A percentile compares a stretch with the other conserved stretches of the same genome.
These are phyloP conservation scores for Mallotus villosus DNA, from an alignment of 2,797 vertebrate genomes.

Conservation along the genomic window DNA sequence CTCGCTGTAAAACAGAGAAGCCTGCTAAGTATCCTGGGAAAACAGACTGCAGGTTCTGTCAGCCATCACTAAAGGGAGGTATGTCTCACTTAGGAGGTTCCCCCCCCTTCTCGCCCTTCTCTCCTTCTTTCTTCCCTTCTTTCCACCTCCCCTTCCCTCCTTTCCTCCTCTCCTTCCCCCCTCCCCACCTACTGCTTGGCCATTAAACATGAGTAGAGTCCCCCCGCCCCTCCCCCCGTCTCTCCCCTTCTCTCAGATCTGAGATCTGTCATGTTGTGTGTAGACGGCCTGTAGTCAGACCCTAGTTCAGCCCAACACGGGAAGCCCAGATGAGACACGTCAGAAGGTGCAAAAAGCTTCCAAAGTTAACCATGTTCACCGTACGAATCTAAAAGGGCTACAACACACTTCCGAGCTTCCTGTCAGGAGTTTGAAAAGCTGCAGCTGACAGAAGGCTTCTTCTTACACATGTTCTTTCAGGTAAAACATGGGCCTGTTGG, in stretches of 20 bases:
- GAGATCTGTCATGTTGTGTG: slow-evolving; percentile 18
- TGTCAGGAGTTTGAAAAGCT: background rate
- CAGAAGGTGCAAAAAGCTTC: slow-evolving; percentile 29
- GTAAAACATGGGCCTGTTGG: slow-evolving; percentile 1
- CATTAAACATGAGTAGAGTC: slow-evolving; percentile 36
- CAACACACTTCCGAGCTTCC: background rate
- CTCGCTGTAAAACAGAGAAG: slow-evolving; percentile 31
- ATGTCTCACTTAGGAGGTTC: slow-evolving; percentile 23
- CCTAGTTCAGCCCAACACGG: no score
- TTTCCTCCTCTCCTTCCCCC: background rate
- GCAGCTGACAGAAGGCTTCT: background rate
- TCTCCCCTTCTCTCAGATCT: slow-evolving; percentile 25
- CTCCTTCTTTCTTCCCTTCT: background rate
- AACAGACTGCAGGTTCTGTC: slow-evolving; percentile 34
- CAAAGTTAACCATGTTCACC: background rate
- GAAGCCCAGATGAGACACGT: background rate
- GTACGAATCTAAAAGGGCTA: no score
- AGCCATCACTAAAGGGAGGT: slow-evolving; percentile 30
- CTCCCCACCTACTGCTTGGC: slow-evolving; percentile 19
- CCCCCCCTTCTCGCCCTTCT: background rate
- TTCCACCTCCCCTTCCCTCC: background rate
- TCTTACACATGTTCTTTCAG: no score
- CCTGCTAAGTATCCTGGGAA: slow-evolving; percentile 38
- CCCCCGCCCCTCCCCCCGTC: no score
- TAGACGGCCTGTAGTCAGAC: slow-evolving; percentile 20